Evolutionary conservation across 2,113 vertebrate genomes (phyloP).

Genomic region (Cryptoleucopteryx plumbea): DNA sequence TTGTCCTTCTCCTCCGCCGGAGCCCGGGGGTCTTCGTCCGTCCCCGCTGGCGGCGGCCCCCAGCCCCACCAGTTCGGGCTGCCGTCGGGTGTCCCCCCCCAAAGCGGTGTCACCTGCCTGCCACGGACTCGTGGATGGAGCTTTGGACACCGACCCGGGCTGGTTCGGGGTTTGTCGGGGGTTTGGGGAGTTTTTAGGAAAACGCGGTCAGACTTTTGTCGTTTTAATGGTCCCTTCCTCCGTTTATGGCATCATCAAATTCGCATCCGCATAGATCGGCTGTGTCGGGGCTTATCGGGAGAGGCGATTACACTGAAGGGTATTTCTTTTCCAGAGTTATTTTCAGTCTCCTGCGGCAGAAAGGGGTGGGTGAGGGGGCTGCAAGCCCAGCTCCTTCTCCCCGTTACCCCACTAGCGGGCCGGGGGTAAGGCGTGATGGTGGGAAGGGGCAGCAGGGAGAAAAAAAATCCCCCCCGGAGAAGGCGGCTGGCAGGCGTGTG

Average conservation of each 20-base stretch:
- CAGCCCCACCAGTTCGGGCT: neutral
- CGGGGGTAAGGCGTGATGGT: too few species aligned
- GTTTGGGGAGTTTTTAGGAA: neutral
- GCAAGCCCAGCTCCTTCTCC: neutral
- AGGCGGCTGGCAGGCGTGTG: neutral
- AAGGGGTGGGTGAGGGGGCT: neutral
- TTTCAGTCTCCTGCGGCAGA: neutral
- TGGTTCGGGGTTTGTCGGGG: neutral
- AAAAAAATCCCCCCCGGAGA: neutral
- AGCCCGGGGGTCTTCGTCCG: neutral
- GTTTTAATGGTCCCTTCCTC: constrained; percentile 23
- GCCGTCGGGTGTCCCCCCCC: neutral
- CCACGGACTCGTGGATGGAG: neutral
- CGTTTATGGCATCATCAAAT: constrained; percentile 51
- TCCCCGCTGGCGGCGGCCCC: neutral
- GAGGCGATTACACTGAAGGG: neutral
- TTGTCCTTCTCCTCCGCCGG: neutral
- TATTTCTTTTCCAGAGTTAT: neutral
- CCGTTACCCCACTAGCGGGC: neutral
- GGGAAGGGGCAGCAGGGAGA: neutral
- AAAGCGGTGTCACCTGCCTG: neutral
- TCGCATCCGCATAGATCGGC: neutral
- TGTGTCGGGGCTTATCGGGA: constrained; percentile 29
- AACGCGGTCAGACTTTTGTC: neutral
- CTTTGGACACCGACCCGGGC: too few species aligned